A percentile compares a stretch with the other conserved stretches of the same genome.
Evolutionary conservation across 2,797 vertebrate genomes (phyloP).

Genomic region (Enteromius afrohamiltoni): DNA sequence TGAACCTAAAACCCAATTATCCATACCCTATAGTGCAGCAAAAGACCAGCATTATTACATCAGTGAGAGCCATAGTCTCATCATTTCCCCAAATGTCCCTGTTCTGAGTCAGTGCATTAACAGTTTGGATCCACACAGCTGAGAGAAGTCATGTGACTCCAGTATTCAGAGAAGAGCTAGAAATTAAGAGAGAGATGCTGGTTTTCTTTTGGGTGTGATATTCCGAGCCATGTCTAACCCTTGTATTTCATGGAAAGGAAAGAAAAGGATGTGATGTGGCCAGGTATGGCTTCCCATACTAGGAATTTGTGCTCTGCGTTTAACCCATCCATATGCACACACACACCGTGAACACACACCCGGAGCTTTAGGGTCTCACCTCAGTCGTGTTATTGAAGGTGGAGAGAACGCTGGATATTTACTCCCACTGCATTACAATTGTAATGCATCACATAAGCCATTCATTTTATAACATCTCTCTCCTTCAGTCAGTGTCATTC

Average conservation of each 20-base stretch:
- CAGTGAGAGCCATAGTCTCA: neutral
- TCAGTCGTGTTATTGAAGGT: too few species aligned
- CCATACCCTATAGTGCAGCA: neutral
- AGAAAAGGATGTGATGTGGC: too few species aligned
- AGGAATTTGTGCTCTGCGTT: too few species aligned
- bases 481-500: neutral
- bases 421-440: neutral
- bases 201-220: neutral
- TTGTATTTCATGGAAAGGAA: too few species aligned
- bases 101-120: conserved; percentile 5
- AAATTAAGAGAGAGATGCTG: neutral
- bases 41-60: neutral
- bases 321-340: too few species aligned
- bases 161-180: neutral
- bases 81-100: neutral
- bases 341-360: too few species aligned
- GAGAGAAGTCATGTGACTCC: conserved; percentile 3
- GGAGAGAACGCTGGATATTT: too few species aligned
- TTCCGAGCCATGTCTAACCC: neutral
- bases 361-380: too few species aligned
- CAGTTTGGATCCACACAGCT: neutral
- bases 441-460: neutral
- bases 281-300: too few species aligned
- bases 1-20: neutral
- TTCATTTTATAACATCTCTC: neutral